Evolutionary conservation across 2,797 vertebrate species (phyloP).

Genomic region (Hybognathus amarus): DNA sequence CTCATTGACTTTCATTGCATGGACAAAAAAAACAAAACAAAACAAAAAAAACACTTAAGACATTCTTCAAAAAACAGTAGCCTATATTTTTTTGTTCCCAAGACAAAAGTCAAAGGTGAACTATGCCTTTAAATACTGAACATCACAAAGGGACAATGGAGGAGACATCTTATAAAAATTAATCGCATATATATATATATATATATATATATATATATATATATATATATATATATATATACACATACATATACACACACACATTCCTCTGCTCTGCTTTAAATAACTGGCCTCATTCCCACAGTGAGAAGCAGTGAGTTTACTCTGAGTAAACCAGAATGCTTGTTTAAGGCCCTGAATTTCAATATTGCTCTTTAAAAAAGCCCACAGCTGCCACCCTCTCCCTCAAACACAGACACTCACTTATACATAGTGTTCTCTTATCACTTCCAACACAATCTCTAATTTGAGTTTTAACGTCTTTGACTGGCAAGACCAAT

Average conservation of each 20-base stretch:
- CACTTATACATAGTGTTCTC: conserved; percentile 48
- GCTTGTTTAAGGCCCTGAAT: conserved; percentile 38
- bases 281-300: conserved; percentile 74
- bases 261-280: conserved; percentile 75
- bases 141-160: background rate
- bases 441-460: conserved; percentile 58
- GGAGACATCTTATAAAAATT: background rate
- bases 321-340: conserved; percentile 42
- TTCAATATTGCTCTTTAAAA: conserved; percentile 44
- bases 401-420: conserved; percentile 24
- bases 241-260: background rate
- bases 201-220: too few relatives aligned
- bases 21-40: too few relatives aligned
- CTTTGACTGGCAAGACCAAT: conserved; percentile 50
- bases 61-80: background rate
- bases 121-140: background rate
- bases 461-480: conserved; percentile 69
- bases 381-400: conserved; percentile 30
- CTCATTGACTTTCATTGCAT: background rate
- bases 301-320: conserved; percentile 34
- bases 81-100: background rate
- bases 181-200: background rate
- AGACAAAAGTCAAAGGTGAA: background rate
- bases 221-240: too few relatives aligned
- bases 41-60: too few relatives aligned